Base-by-base conservation (phyloP, 2,888 invertebrate genomes). In the Diadegma fenestrale region DNA sequence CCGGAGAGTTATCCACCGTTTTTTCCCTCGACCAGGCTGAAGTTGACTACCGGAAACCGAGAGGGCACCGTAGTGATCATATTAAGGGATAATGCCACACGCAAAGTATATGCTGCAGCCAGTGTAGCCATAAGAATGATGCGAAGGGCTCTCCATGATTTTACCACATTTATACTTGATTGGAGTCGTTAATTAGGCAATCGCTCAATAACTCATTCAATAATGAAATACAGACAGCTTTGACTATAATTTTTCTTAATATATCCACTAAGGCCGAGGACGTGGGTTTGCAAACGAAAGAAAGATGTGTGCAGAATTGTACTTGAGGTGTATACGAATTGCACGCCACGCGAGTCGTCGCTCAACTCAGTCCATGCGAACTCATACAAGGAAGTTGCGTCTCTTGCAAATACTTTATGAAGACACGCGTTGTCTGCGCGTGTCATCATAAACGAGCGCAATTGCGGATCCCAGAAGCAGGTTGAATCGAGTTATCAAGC, bases 351-450 rank as follows among this genome's bases (percentile, higher is more conserved):
- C n/a, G 64, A 76, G 64, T 72, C 71, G 64, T 72, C 71, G 66
- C 33, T 64, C 64, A 26, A 43, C 22, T 76, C 37, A 19, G 64
- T 22, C 58, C 71, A 43, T 48, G 80, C 58, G 17, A 41, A 77
- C 58, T 64, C 72, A 51, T 17, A 51, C 33, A 68, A 73, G 61
- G 77, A 78, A 78, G 72, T 51, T 77, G 84, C 41, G 30, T 22
- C 51, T 77, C 71, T 71, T 48, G 77, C 69, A 22, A 43, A 61
- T 58, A 48, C 54, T 71, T 77, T 48, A 80, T 80, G 84, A 76
- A 76, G 76, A 66, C 76, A 80, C 58, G 77, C 72, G 66, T 77
- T 84, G 84, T 80, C 80, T 54, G 71, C 41, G 33, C 79, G 63
- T 41, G 69, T 64, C 64, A 64, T 48, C 48, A 33, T 37, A 64